Evolutionary conservation across 2,888 invertebrate species (phyloP).

Genomic region (Acanthosoma haemorrhoidale): DNA sequence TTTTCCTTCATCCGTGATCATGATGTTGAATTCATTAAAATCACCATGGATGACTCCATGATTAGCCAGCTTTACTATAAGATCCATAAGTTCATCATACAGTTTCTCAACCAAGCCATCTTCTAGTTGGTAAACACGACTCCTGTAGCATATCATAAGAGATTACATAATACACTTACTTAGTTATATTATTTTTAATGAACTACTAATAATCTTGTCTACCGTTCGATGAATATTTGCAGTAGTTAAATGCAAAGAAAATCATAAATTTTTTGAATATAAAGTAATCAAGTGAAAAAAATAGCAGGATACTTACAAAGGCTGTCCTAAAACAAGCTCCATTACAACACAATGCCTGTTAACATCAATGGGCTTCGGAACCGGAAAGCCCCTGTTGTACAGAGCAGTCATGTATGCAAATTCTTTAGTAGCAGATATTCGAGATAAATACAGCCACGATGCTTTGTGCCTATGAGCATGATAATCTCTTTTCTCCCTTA

Average conservation of each 20-base stretch:
- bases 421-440: constrained; percentile 95
- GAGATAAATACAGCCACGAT: constrained; percentile 93
- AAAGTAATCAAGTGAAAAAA: no score
- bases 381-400: constrained; percentile 83
- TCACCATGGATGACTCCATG: constrained; percentile 97
- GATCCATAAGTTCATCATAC: constrained; percentile 90
- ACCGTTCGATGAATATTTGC: no score
- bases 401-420: constrained; percentile 96
- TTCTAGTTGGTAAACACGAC: constrained; percentile 56
- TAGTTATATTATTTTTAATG: not conserved
- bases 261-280: no score
- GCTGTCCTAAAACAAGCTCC: constrained; percentile 80
- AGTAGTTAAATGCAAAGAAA: no score
- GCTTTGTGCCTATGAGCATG: constrained; percentile 82
- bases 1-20: constrained; percentile 69
- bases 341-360: constrained; percentile 95
- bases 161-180: not conserved
- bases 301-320: constrained; percentile 66
- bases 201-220: no score
- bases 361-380: constrained; percentile 89
- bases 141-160: no score
- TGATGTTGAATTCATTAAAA: constrained; percentile 98
- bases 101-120: constrained; percentile 71
- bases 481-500: constrained; percentile 95
- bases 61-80: constrained; percentile 84